phyloP scores from a whole-genome alignment of 2,888 invertebrate genomes.

The Dryocosmus kuriphilus region DNA sequence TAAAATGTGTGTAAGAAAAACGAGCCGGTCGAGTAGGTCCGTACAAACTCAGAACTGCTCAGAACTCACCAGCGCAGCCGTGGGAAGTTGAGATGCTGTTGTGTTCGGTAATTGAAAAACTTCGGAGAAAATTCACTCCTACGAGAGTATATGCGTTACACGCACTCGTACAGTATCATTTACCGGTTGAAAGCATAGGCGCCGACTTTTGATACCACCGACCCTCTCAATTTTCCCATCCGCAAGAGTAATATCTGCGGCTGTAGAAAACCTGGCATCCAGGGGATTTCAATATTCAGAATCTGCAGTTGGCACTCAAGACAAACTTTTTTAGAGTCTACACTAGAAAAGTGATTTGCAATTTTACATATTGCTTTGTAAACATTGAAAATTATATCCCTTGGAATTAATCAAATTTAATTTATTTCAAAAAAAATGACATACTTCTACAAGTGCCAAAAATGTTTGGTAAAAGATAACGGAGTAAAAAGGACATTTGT shows the following conservation, averaged over 20 bases:
- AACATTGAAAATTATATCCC: neutral
- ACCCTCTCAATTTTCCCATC: slow-evolving; percentile 17
- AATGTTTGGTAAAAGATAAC: too few relatives aligned
- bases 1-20: slow-evolving; percentile 31
- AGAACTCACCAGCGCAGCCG: slow-evolving; percentile 19
- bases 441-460: too few relatives aligned
- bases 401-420: neutral
- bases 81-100: slow-evolving; percentile 35
- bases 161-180: slow-evolving; percentile 34
- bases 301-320: slow-evolving; percentile 25
- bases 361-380: neutral
- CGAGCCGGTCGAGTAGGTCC: slow-evolving; percentile 18
- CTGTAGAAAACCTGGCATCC: slow-evolving; percentile 15
- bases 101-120: slow-evolving; percentile 38
- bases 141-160: slow-evolving; percentile 29
- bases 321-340: neutral
- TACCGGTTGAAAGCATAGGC: slow-evolving; percentile 37
- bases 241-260: slow-evolving; percentile 23
- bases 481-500: too few relatives aligned
- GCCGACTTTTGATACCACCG: slow-evolving; percentile 21
- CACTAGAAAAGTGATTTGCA: slow-evolving; percentile 8
- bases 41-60: slow-evolving; percentile 8
- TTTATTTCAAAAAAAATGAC: neutral
- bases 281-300: slow-evolving; percentile 33
- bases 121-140: slow-evolving; percentile 37